Base-by-base conservation (phyloP, 1,140 invertebrate genomes). In the Thereuonema tuberculata region DNA sequence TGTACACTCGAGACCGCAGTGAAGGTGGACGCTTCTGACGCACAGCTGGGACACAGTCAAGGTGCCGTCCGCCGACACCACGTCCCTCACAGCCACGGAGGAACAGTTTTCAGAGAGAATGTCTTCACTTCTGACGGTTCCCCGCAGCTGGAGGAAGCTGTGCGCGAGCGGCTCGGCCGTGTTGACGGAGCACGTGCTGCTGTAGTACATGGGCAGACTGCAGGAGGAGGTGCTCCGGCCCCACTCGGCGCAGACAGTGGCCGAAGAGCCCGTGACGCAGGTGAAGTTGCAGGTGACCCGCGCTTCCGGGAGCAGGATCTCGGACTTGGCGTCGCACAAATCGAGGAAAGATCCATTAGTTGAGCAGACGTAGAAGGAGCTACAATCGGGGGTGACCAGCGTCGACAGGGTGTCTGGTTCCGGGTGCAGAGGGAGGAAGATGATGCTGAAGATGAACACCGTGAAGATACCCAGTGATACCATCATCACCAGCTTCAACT, bases 401-500 rank as follows among this genome's bases (percentile, higher is more conserved):
- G 17, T 24, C 9, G 17, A 17, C 9, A 43, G 9, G 9, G 37
- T 43, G n/a, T 43, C 37, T 9, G 37, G 37, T 43, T 43, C 37
- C 21, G 17, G 9, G 5, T 50, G 25, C 15, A 29, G 15, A 3
- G 61, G 61, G 17, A 62, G 20, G 17, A 61, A 62, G 26, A 48
- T 27, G 23, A 62, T 60, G 47, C 24, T 27, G 31, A 62, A 62
- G 24, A 60, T 29, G 25, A 26, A 28, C 17, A 26, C 47, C 12
- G 15, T 25, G 20, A 54, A 64, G 2, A 65, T 37, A 2, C 59
- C 50, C 24, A 69, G 28, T 27, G 61, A 61, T 23, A 63, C n/a
- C 12, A 68, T 2, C 21, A 69, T 47, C 1, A 68, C 49, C 3
- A 65, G 17, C 49, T 66, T 67, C 47, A 71, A 65, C 17, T 63